Conservation (phyloP, 2,888 invertebrate genomes). For the Synanthedon tipuliformis region DNA sequence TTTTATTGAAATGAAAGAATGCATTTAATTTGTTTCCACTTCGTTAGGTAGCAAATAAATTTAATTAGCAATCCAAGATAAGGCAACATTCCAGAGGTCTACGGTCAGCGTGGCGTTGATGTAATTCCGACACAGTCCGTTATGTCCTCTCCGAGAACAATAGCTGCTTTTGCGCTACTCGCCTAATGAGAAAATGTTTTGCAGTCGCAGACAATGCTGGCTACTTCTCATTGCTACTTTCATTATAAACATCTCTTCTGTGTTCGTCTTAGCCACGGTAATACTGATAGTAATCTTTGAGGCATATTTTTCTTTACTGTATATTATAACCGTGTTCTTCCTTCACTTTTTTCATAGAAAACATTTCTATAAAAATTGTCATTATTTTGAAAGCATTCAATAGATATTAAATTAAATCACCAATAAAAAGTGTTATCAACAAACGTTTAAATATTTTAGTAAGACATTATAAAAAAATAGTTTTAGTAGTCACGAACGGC, state of each 20-base stretch:
- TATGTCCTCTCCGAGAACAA: slow-evolving; percentile 62
- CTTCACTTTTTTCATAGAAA: no score
- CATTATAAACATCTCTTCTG: slow-evolving; percentile 41
- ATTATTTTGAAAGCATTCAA: no score
- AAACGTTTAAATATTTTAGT: background rate
- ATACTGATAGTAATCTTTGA: background rate
- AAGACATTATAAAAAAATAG: background rate
- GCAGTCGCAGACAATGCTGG: slow-evolving; percentile 48
- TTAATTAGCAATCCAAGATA: slow-evolving; percentile 7
- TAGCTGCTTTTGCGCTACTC: slow-evolving; percentile 52
- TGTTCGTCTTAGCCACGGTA: slow-evolving; percentile 18
- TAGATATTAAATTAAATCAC: no score
- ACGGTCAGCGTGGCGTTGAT: slow-evolving; percentile 40
- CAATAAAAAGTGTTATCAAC: no score
- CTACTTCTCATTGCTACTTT: slow-evolving; percentile 46
- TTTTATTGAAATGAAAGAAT: background rate
- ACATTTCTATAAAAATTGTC: no score
- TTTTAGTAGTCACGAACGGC: no score
- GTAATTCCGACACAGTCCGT: slow-evolving; percentile 62
- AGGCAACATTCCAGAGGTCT: slow-evolving; percentile 36
- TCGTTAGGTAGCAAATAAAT: background rate
- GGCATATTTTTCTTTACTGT: no score
- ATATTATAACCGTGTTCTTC: no score
- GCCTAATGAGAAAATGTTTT: slow-evolving; percentile 65
- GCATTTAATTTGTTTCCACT: background rate